Evolutionary conservation across 2,113 vertebrate species (phyloP).

Genomic region (Pseudorhombus dupliciocellatus): DNA sequence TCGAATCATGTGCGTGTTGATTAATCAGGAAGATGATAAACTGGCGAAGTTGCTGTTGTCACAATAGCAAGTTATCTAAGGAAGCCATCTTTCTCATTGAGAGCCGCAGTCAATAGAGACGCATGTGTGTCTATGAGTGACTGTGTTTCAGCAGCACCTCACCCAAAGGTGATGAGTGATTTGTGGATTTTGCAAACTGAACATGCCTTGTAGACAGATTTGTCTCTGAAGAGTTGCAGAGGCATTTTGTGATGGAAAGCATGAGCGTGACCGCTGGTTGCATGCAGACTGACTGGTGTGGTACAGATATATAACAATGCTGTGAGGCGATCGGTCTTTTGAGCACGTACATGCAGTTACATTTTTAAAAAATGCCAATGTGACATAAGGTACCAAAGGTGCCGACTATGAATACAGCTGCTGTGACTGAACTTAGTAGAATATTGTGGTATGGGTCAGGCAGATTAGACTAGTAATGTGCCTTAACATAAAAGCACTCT

Average conservation of each 20-base stretch:
- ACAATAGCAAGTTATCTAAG: neutral
- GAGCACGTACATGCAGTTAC: too few relatives aligned
- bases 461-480: too few relatives aligned
- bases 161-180: neutral
- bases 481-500: too few relatives aligned
- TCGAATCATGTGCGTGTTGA: neutral
- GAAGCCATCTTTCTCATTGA: neutral
- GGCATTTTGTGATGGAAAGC: neutral
- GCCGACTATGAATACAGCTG: too few relatives aligned
- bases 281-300: neutral
- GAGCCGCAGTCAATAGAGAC: neutral
- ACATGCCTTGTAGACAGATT: neutral
- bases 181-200: neutral
- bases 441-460: too few relatives aligned
- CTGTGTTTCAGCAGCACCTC: neutral
- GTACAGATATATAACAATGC: too few relatives aligned
- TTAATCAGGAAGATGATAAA: neutral
- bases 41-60: neutral
- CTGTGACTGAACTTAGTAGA: too few relatives aligned
- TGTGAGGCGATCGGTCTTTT: too few relatives aligned
- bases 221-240: neutral
- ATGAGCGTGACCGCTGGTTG: neutral
- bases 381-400: too few relatives aligned
- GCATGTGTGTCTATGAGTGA: neutral
- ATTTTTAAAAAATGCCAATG: too few relatives aligned